Base-by-base conservation (phyloP, 2,797 vertebrate genomes). In the Channallabes apus region DNA sequence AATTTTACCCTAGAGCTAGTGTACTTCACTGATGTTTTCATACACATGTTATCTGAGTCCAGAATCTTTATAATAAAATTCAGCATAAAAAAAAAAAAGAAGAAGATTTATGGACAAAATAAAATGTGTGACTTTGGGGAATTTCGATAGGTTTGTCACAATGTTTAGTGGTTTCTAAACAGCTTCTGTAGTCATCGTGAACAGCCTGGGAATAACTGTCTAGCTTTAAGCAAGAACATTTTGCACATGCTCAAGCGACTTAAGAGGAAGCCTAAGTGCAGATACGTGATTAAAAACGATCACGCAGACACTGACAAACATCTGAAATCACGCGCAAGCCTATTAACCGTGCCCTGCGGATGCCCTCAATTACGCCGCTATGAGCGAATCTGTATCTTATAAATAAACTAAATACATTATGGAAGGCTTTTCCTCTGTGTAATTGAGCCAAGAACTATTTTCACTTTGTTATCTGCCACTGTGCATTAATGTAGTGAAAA, bases 321-420 rank as follows among this genome's bases (percentile, higher is more conserved):
- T 9, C 56, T 14, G 35, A 79, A n/a, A 62, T 62, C 76, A 38
- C 8, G 12, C n/a, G 22, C 20, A 15, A 32, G 73, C 24, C 54
- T 78, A 78, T 78, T 82, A 58, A 82, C 24, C 24, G 41, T 67
- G 76, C 46, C 22, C 77, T 35, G 81, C 35, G 22, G 68, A 56
- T 75, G 82, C 61, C 81, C 85, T 68, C 82, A 35, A 69, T 84
- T 76, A 84, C 20, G 68, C 86, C 9, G 20, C 81, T 68, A 80
- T 3, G 32, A 51, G 22, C 18, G 68, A 73, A 38, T 76, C 68
- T 61, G 76, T 75, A 58, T 80, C 73, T 68, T 76, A 27, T 67
- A 83, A 83, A 86, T 68, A 8, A 77, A 81, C 38, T 24, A 69
- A 51, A 84, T 68, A 56, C 83, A 84, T 80, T 59, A 84, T 75